These are phyloP conservation scores for Phoenicopterus ruber DNA, from an alignment of 2,113 vertebrate genomes.

Conservation along the genomic window DNA sequence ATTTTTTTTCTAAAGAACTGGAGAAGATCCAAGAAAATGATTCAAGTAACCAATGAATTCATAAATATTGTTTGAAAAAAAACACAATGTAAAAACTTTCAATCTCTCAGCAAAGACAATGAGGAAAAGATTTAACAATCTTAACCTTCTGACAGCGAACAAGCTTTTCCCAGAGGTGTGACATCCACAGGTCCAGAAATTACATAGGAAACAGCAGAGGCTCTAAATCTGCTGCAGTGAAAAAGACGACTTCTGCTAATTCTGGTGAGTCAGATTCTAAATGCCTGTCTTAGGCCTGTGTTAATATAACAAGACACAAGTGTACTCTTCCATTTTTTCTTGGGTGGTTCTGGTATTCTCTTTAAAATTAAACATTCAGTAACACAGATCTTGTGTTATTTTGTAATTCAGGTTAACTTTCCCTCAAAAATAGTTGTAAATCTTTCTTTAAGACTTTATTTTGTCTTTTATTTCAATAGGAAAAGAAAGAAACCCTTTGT, in stretches of 20 bases:
- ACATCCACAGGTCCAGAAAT: background rate
- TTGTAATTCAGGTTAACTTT: background rate
- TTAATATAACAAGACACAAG: background rate
- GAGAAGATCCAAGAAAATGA: background rate
- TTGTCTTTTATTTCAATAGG: background rate
- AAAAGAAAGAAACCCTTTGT: background rate
- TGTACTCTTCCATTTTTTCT: background rate
- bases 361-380: background rate
- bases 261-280: no score
- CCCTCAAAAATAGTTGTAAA: background rate
- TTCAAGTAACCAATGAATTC: background rate
- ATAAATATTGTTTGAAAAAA: background rate
- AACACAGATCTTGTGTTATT: background rate
- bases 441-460: background rate
- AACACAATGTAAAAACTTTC: background rate
- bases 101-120: background rate
- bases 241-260: no score
- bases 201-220: fast-evolving
- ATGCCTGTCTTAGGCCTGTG: background rate
- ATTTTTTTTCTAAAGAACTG: no score
- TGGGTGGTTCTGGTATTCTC: background rate
- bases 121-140: background rate
- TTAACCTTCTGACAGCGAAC: background rate
- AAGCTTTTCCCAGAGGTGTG: background rate
- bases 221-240: background rate